These are phyloP conservation scores for Eutolmus rufibarbis DNA, from an alignment of 2,888 invertebrate genomes.

Conservation along the genomic window DNA sequence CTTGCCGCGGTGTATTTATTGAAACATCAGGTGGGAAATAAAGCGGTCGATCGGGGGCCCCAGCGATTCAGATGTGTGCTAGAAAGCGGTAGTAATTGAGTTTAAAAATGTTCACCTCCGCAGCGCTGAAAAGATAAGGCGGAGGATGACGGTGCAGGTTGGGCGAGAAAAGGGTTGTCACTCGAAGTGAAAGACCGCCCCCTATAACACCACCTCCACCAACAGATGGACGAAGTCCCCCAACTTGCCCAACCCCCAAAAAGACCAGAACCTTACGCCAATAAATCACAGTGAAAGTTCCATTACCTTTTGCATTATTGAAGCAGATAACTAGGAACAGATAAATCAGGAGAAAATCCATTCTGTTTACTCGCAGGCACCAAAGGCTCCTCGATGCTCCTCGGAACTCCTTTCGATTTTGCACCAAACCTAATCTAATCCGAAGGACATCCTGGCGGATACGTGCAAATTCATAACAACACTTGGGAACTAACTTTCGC, in stretches of 20 bases:
- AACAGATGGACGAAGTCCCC: neutral
- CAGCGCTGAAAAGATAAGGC: neutral
- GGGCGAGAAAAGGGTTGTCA: neutral
- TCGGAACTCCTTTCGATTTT: neutral
- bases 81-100: neutral
- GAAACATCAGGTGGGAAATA: slow-evolving; percentile 27
- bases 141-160: neutral
- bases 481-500: neutral
- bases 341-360: slow-evolving; percentile 44
- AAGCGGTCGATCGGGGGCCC: neutral
- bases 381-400: neutral
- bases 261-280: neutral
- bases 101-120: slow-evolving; percentile 11
- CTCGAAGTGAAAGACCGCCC: neutral
- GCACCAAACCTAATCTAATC: neutral
- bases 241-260: neutral
- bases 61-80: neutral
- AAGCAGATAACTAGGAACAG: slow-evolving; percentile 31
- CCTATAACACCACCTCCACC: neutral
- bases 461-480: slow-evolving; percentile 19
- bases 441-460: slow-evolving; percentile 6
- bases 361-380: slow-evolving; percentile 19
- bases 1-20: slow-evolving; percentile 36
- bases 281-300: slow-evolving; percentile 9
- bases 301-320: slow-evolving; percentile 42